Evolutionary conservation across 1,140 invertebrate genomes (phyloP).

Genomic region (Amyelois transitella): DNA sequence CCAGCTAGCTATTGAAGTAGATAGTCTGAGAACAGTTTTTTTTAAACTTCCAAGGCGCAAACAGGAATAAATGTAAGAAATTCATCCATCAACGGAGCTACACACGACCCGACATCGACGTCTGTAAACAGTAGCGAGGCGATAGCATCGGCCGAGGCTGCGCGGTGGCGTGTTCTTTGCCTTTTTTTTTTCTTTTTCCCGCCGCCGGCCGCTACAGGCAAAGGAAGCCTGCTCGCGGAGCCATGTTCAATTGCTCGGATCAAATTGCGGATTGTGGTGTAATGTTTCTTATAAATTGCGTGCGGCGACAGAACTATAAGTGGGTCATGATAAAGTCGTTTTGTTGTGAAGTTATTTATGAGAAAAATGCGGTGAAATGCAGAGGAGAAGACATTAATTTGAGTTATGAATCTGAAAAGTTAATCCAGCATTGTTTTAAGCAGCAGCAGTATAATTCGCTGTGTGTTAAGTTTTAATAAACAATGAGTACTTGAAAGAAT

Average conservation of each 20-base stretch:
- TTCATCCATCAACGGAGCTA: not conserved
- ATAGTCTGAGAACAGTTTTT: not conserved
- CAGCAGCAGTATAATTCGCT: no score
- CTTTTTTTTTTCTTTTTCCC: conserved; percentile 16
- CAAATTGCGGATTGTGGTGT: conserved; percentile 11
- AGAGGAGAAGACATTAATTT: not conserved
- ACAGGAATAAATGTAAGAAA: not conserved
- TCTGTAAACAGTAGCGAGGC: conserved; percentile 26
- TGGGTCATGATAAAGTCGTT: not conserved
- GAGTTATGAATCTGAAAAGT: not conserved
- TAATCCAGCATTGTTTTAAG: no score
- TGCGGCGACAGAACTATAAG: not conserved
- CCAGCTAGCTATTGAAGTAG: no score
- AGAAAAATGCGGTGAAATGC: not conserved
- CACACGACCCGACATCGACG: conserved; percentile 12
- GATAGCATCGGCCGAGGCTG: conserved; percentile 25
- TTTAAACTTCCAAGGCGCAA: not conserved
- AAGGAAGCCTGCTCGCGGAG: conserved; percentile 5
- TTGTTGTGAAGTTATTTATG: not conserved
- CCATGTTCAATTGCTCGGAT: conserved; percentile 19
- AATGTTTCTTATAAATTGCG: conserved; percentile 1
- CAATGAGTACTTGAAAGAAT: no score
- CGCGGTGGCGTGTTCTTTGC: conserved; percentile 19
- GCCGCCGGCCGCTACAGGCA: conserved; percentile 5
- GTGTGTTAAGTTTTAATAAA: no score